Conservation (phyloP, 2,797 vertebrate genomes). For the Gymnodraco acuticeps region DNA sequence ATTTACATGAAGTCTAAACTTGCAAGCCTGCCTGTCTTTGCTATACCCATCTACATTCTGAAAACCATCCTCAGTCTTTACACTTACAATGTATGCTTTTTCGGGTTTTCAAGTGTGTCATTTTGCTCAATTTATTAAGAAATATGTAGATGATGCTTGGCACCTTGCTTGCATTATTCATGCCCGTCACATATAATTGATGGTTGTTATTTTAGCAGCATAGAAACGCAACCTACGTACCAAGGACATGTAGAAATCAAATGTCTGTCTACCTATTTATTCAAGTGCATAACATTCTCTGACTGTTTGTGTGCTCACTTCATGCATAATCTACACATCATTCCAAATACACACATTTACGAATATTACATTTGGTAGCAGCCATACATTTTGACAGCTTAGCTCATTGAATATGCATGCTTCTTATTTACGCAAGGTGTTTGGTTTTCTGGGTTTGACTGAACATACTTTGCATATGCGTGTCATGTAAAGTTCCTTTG, state of each 20-base stretch:
- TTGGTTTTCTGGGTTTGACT: not conserved
- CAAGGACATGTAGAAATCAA: constrained; percentile 1
- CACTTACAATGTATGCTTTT: not conserved
- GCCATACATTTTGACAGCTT: not conserved
- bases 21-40: not conserved
- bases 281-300: constrained; percentile 2
- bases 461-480: not conserved
- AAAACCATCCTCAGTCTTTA: not conserved
- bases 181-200: not conserved
- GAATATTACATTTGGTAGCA: not conserved
- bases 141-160: not conserved
- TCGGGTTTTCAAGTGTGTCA: not conserved
- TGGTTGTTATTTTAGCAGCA: constrained; percentile 11
- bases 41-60: not conserved
- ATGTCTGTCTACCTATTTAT: not conserved
- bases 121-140: constrained; percentile 6
- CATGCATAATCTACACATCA: constrained; percentile 9
- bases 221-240: not conserved
- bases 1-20: not conserved
- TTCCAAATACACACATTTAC: not conserved
- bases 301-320: not conserved
- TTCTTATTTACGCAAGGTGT: not conserved
- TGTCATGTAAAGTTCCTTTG: constrained; percentile 8
- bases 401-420: not conserved
- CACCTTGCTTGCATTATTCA: too few species aligned